These are phyloP conservation scores for Nematolebias whitei DNA, from an alignment of 2,113 vertebrate genomes.

Conservation along the genomic window DNA sequence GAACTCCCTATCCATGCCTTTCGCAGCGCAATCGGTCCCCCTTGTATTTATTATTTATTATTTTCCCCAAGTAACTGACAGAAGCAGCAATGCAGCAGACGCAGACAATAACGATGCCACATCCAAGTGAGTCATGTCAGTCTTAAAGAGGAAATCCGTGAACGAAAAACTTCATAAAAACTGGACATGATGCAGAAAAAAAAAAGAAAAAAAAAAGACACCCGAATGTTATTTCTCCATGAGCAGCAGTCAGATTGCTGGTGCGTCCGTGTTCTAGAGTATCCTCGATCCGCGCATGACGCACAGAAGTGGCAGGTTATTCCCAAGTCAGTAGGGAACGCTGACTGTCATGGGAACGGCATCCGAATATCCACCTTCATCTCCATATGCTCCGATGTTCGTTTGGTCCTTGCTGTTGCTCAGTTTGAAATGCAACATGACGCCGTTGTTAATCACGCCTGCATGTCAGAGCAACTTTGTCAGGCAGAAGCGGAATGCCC, in stretches of 20 bases:
- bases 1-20: constrained; percentile 41
- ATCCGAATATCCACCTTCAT: constrained; percentile 43
- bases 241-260: constrained; percentile 34
- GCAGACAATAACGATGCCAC: constrained; percentile 54
- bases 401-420: constrained; percentile 26
- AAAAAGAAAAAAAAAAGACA: too few species aligned
- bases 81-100: constrained; percentile 58
- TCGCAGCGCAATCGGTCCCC: constrained; percentile 20
- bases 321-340: constrained; percentile 46
- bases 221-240: constrained; percentile 35
- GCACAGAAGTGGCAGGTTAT: constrained; percentile 45
- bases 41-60: constrained; percentile 31
- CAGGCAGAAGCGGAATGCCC: constrained; percentile 80
- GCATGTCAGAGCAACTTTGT: constrained; percentile 77
- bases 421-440: constrained; percentile 50
- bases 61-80: constrained; percentile 60
- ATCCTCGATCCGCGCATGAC: constrained; percentile 60
- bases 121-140: constrained; percentile 68
- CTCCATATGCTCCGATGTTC: constrained; percentile 10
- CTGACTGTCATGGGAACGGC: constrained; percentile 12
- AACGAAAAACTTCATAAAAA: constrained; percentile 32
- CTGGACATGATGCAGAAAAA: constrained; percentile 43
- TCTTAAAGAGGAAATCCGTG: constrained; percentile 41
- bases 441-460: constrained; percentile 70
- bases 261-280: constrained; percentile 32